Conservation (phyloP, 1,140 invertebrate genomes). For the Hermetia illucens region DNA sequence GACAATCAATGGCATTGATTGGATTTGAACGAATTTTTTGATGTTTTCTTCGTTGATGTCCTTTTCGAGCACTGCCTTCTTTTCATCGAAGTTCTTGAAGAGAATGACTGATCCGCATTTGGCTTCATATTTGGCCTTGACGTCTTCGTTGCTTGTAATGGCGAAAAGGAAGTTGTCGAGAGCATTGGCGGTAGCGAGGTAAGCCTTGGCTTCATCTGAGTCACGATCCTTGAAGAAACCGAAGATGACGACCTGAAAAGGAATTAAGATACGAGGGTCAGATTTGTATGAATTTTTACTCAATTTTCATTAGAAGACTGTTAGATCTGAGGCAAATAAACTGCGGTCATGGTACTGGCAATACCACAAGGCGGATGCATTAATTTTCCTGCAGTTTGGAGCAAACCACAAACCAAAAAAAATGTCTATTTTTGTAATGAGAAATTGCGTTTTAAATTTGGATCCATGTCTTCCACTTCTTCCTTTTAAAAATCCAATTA, state of each 20-base stretch:
- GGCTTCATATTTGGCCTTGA: slow-evolving; percentile 39
- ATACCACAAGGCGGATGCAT: too few relatives aligned
- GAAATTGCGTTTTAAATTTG: too few relatives aligned
- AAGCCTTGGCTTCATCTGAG: slow-evolving; percentile 67
- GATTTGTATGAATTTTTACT: too few relatives aligned
- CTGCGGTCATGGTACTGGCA: too few relatives aligned
- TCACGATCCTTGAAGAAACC: slow-evolving; percentile 88
- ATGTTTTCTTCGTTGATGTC: slow-evolving; percentile 52
- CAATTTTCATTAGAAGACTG: too few relatives aligned
- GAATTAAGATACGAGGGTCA: too few relatives aligned
- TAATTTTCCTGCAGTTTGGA: too few relatives aligned
- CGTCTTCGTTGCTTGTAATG: slow-evolving; percentile 60
- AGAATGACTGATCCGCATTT: slow-evolving; percentile 22
- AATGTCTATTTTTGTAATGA: too few relatives aligned
- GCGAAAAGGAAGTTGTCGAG: slow-evolving; percentile 85
- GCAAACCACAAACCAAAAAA: too few relatives aligned
- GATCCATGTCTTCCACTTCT: too few relatives aligned
- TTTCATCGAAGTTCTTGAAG: slow-evolving; percentile 81
- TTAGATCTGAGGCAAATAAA: too few relatives aligned
- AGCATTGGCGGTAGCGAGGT: slow-evolving; percentile 58
- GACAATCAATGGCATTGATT: slow-evolving; percentile 84
- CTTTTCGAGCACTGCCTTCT: slow-evolving; percentile 61
- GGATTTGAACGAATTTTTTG: slow-evolving; percentile 69
- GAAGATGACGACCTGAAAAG: slow-evolving; percentile 58
- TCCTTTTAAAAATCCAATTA: too few relatives aligned